Evolutionary conservation across 2,888 invertebrate species (phyloP), one percentile per base, ranked within the genome.

Genomic region (Caenorhabditis sulstoni): DNA sequence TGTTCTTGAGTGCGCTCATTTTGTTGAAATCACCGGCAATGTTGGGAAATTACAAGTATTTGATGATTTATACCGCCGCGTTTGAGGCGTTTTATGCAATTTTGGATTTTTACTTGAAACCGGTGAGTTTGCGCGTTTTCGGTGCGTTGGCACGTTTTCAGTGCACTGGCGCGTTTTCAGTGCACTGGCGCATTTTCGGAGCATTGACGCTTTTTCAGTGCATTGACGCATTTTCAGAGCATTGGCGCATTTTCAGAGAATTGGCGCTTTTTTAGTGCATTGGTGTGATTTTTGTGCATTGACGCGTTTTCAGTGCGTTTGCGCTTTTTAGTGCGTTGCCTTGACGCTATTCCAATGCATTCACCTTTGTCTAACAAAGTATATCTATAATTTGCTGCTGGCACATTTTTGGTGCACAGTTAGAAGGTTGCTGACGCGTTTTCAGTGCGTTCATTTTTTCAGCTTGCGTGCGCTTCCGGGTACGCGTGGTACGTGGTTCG

Each of bases 21-120:
- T 41, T 35, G 3, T 23, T 37, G 1, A 65, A 49, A 12, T 74
- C 73, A 3, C 73, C 73, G 37, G 18, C 37, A 44, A 39, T 39
- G n/a, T 58, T 59, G 35, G 73, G 73, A 7, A 65, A 37, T 29
- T 70, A 70, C 53, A 70, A 70, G 20, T 70, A 39, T 44, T 37
- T 70, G 1, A 70, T 70, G 68, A 0, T 70, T 20, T 70, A 61
- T 22, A 70, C 68, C 16, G 44, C 68, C 5, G 41, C 29, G 11
- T 70, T 70, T 22, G 62, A 62, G 39, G 39, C 22, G n/a, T 35
- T 62, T 5, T 62, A 62, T 20, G 47, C 62, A 4, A 29, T 62
- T 37, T 8, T 62, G 1, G 62, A 49, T 12, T 62, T 18, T n/a
- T 8, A 39, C 14, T 37, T 39, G 16, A 62, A 18, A 20, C 39